phyloP scores from a whole-genome alignment of 2,113 vertebrate genomes.

The Cyanoramphus novaezelandiae region DNA sequence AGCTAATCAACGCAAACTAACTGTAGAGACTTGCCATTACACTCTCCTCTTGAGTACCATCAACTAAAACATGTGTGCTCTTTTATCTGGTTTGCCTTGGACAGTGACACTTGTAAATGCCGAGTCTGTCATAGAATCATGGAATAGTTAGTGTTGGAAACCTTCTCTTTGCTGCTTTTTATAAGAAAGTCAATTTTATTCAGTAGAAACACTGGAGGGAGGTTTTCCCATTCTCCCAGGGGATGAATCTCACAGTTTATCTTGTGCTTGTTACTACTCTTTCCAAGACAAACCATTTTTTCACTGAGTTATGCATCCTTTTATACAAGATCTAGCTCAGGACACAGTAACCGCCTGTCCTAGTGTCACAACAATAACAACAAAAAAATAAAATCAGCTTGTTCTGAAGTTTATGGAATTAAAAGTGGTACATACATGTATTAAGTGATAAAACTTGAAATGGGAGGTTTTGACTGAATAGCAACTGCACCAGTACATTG shows the following conservation, averaged over 20 bases:
- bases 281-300: background rate
- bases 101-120: background rate
- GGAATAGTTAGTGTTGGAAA: no score
- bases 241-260: background rate
- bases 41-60: background rate
- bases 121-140: background rate
- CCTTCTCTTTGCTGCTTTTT: background rate
- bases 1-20: background rate
- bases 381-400: background rate
- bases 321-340: background rate
- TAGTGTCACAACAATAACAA: background rate
- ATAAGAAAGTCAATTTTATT: background rate
- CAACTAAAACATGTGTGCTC: background rate
- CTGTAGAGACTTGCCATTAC: background rate
- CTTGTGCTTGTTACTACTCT: background rate
- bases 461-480: background rate
- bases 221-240: background rate
- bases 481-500: background rate
- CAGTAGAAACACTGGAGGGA: background rate
- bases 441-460: background rate
- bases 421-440: background rate
- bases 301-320: background rate
- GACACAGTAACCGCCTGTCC: background rate
- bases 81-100: background rate
- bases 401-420: background rate